Percentiles rank a stretch among this genome's conserved stretches.
Conservation (phyloP, 1,140 invertebrate species). For the Drosophila rhopaloa region DNA sequence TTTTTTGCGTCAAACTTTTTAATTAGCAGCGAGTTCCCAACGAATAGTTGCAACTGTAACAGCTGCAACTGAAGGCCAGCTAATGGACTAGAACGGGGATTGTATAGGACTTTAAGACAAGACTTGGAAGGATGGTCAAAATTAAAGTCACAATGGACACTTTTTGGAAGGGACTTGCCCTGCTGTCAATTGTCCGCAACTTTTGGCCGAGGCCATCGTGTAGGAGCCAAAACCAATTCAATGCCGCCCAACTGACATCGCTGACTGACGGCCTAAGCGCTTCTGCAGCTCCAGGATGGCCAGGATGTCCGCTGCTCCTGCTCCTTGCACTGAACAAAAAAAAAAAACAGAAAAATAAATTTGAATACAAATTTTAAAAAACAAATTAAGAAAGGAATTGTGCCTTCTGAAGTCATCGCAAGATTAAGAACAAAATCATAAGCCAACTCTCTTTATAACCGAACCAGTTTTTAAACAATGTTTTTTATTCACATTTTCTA, state of each 20-base stretch:
- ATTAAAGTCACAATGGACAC: slow-evolving; percentile 36
- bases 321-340: slow-evolving; percentile 3
- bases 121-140: slow-evolving; percentile 1
- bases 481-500: too few relatives aligned
- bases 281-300: slow-evolving; percentile 25
- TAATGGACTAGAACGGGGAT: slow-evolving; percentile 24
- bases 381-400: too few relatives aligned
- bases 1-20: slow-evolving; percentile 62
- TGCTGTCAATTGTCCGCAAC: slow-evolving; percentile 48
- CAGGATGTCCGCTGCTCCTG: slow-evolving; percentile 4
- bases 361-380: too few relatives aligned
- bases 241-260: slow-evolving; percentile 57
- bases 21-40: slow-evolving; percentile 37
- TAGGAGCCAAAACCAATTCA: slow-evolving; percentile 46
- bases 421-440: too few relatives aligned
- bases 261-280: slow-evolving; percentile 67
- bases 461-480: too few relatives aligned
- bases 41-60: slow-evolving; percentile 32
- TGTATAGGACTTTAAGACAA: slow-evolving; percentile 18
- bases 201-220: slow-evolving; percentile 26
- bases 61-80: slow-evolving; percentile 31
- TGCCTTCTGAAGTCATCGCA: too few relatives aligned
- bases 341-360: not conserved
- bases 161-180: slow-evolving; percentile 13
- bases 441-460: too few relatives aligned